phyloP scores from a whole-genome alignment of 1,140 invertebrate genomes.

The Drosophila rufa region DNA sequence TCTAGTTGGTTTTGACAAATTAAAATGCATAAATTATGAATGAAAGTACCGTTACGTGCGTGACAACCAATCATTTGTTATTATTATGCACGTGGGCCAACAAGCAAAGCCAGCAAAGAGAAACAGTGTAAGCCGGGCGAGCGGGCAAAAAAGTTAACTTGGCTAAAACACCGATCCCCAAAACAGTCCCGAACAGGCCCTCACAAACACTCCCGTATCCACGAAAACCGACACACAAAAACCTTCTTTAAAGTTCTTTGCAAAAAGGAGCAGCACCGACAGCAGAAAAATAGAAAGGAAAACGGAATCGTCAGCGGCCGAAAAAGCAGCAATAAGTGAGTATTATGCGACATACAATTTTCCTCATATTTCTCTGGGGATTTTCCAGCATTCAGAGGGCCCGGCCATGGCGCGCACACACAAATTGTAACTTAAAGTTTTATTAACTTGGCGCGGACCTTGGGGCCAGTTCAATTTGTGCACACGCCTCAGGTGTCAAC shows the following conservation, averaged over 20 bases:
- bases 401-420: slow-evolving; percentile 1
- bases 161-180: slow-evolving; percentile 20
- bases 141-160: slow-evolving; percentile 38
- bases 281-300: slow-evolving; percentile 16
- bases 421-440: slow-evolving; percentile 67
- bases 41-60: slow-evolving; percentile 83
- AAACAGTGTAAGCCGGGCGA: slow-evolving; percentile 23
- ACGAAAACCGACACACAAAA: slow-evolving; percentile 4
- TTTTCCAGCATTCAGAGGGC: slow-evolving; percentile 23
- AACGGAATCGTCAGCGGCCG: slow-evolving; percentile 24
- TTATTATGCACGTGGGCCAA: slow-evolving; percentile 79
- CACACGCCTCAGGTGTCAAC: slow-evolving; percentile 78
- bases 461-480: slow-evolving; percentile 56
- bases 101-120: slow-evolving; percentile 24
- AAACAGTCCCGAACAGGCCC: neutral
- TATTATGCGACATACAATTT: slow-evolving; percentile 50
- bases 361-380: slow-evolving; percentile 49
- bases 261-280: slow-evolving; percentile 5
- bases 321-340: slow-evolving; percentile 53
- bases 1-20: slow-evolving; percentile 74
- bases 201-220: no score
- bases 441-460: slow-evolving; percentile 53
- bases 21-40: slow-evolving; percentile 84
- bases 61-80: slow-evolving; percentile 83
- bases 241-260: slow-evolving; percentile 35